Base-by-base conservation (phyloP, 2,797 vertebrate species). In the Sebastolobus alascanus region DNA sequence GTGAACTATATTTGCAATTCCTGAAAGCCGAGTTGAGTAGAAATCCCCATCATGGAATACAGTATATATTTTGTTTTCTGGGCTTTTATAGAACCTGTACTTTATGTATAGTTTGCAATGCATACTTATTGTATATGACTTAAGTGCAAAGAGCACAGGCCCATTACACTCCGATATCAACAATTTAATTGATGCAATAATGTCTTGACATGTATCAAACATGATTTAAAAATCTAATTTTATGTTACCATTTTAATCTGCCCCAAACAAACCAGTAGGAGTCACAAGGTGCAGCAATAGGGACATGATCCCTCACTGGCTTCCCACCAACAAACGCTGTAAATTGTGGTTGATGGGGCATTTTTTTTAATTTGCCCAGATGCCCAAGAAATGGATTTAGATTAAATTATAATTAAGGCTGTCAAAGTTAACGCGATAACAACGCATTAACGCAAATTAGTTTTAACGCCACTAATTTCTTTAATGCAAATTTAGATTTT, bases 271-370 rank as follows among this genome's bases (percentile, higher is more conserved):
- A 64, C 11, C 6, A 22, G 33, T 22, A 8, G 11, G 11, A 37
- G 33, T 29, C 27, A 58, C 25, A 14, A 27, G 27, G 25, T 8
- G 31, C 29, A 31, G 13, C 38, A 52, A 68, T 22, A 40, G 75
- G 31, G 9, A 46, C 12, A 25, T 13, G 14, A 73, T 76, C 56
- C 52, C 12, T 65, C 50, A 55, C 68, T 25, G 27, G 35, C 61
- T 68, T 74, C 55, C 55, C 50, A 73, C 14, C 37, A 66, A 37
- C 9, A 68, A 75, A 67, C 4, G n/a, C 20, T 60, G n/a, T 27
- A 10, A 37, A 14, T 52, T 25, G 25, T 29, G 25, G 22, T 60
- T 64, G 56, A 60, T 8, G 2, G 5, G n/a, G n/a, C 54, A 66
- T 5, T 31, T 31, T 31, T 18, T 46, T 10, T 6, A 43, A 43